Conservation (phyloP, 2,797 vertebrate genomes). For the Argya squamiceps region DNA sequence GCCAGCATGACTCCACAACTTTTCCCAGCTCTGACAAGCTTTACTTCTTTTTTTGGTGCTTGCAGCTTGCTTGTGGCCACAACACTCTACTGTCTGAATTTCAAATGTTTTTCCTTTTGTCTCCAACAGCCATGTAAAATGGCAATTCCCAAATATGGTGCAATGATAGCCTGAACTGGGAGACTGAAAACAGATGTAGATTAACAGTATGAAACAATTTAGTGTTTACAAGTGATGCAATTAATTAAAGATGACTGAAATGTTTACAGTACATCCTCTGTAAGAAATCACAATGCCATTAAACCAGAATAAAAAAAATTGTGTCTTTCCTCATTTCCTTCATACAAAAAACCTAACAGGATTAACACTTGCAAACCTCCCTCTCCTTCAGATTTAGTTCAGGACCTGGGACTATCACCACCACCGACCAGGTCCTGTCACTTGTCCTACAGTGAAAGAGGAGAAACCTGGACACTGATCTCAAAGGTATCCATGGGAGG, state of each 20-base stretch:
- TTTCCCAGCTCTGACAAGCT: fast-evolving
- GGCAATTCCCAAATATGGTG: neutral
- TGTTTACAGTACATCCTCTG: neutral
- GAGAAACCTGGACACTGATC: neutral
- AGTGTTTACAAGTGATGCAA: neutral
- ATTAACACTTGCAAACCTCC: neutral
- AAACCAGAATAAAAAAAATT: neutral
- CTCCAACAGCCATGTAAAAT: neutral
- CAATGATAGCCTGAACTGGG: neutral
- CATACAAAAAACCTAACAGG: neutral
- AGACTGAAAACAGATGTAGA: neutral
- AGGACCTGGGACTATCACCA: neutral
- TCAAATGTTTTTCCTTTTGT: neutral
- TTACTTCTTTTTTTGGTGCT: neutral
- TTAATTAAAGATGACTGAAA: neutral
- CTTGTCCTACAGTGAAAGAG: no score
- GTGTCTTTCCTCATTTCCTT: neutral
- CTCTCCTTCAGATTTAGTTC: neutral
- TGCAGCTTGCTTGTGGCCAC: neutral
- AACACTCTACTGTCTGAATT: neutral
- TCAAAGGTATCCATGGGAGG: fast-evolving
- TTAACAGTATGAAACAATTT: neutral
- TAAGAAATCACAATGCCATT: neutral
- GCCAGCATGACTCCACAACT: neutral
- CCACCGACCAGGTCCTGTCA: neutral